Base-by-base conservation (phyloP, 2,113 vertebrate species). In the Ophiodon elongatus region DNA sequence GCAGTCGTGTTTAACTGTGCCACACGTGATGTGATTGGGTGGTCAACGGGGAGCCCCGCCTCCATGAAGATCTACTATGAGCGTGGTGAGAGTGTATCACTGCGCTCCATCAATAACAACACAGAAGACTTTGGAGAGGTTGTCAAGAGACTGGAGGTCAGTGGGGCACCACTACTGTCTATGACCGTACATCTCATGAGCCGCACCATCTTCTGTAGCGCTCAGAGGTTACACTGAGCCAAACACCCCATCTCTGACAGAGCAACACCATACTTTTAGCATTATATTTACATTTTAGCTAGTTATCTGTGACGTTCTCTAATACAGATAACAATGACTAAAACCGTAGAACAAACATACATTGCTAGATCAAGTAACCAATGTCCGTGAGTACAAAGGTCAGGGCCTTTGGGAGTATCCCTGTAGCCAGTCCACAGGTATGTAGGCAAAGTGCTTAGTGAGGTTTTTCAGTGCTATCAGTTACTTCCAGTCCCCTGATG, bases 11-110 rank as follows among this genome's bases (percentile, higher is more conserved):
- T 99, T 89, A 98, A 98, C 81, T 98, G 97, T 66, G 97, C 97
- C 88, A 97, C 97, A 68, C 96, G 97, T 27, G 98, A 99, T 74
- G 96, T 99, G 70, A 98, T 99, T 74, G 98, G 98, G 7, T 99
- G 98, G 98, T 98, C 98, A 4, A 92, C 91, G 1, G 97, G 98
- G 62, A 96, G 96, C 0, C 97, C 97, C 27, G 95, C 95, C 84
- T 97, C 96, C 80, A 94, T 99, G 93, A 98, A 98, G 94, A 93
- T 99, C 92, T 99, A 97, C 95, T 99, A 99, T 19, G 98, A 99
- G 91, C 96, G 97, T 0, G 98, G 98, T 6, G 98, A 99, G 89
- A 97, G 97, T 65, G 93, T 99, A 56, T 98, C 97, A 0, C 94
- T 99, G 92, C 96, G 97, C 90, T 98, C 97, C 91, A 96, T 98